Percentiles rank a stretch among this genome's conserved stretches.
Evolutionary conservation across 2,113 vertebrate species (phyloP).

Genomic region (Pseudorasbora parva): DNA sequence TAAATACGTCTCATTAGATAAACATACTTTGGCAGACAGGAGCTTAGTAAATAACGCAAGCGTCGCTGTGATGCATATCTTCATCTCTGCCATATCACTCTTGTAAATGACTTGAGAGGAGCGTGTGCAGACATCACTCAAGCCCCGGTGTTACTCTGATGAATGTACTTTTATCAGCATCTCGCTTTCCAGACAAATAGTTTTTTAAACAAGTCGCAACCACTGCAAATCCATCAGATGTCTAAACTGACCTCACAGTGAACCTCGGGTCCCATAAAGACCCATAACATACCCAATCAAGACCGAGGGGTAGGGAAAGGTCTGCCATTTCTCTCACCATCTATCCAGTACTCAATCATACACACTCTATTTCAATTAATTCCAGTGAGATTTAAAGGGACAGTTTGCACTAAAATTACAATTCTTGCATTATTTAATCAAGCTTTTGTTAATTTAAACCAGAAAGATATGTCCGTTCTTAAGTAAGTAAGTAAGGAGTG

Average conservation of each 20-base stretch:
- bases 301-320: no score
- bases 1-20: slow-evolving; percentile 15
- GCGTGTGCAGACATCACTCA: slow-evolving; percentile 18
- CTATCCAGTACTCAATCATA: not conserved
- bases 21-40: slow-evolving; percentile 9
- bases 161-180: slow-evolving; percentile 41
- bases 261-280: slow-evolving; percentile 41
- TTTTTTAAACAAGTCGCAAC: slow-evolving; percentile 40
- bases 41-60: slow-evolving; percentile 41
- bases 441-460: not conserved
- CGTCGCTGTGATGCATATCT: slow-evolving; percentile 43
- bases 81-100: slow-evolving; percentile 42
- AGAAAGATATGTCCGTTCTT: not conserved
- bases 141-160: slow-evolving; percentile 40
- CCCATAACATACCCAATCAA: not conserved
- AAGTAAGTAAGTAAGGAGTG: no score
- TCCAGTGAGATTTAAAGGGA: not conserved
- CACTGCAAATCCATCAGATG: slow-evolving; percentile 48
- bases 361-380: not conserved
- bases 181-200: slow-evolving; percentile 28
- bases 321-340: not conserved
- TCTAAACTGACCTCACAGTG: slow-evolving; percentile 41
- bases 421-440: not conserved
- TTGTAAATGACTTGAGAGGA: slow-evolving; percentile 34
- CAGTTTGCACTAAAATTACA: not conserved